Evolutionary conservation across 2,797 vertebrate genomes (phyloP).

Genomic region (Stomatorhinus walkeri): DNA sequence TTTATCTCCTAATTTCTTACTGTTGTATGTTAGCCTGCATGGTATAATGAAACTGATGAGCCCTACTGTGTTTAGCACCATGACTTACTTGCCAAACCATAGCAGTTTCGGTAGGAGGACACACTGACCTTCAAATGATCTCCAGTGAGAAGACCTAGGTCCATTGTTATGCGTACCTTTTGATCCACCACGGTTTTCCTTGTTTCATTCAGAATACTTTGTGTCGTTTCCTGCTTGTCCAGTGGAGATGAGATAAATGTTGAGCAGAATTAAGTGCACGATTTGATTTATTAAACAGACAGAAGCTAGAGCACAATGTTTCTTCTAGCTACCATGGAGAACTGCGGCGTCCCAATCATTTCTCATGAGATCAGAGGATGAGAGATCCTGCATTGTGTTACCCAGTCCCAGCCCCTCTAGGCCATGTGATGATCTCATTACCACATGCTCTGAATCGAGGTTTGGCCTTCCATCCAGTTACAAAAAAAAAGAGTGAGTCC

Average conservation of each 20-base stretch:
- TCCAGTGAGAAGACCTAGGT: background rate
- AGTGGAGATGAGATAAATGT: background rate
- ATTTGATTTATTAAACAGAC: slow-evolving; percentile 18
- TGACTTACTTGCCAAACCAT: background rate
- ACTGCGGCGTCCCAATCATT: slow-evolving; percentile 18
- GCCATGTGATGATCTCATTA: slow-evolving; percentile 41
- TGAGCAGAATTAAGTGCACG: background rate
- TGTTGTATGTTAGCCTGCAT: background rate
- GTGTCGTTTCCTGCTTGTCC: background rate
- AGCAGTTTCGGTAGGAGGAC: background rate
- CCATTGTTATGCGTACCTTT: background rate
- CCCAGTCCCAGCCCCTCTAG: slow-evolving; percentile 7
- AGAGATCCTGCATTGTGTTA: slow-evolving; percentile 11
- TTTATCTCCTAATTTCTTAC: background rate
- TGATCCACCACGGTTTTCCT: background rate
- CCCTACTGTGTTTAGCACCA: background rate
- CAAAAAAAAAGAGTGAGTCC: slow-evolving; percentile 30
- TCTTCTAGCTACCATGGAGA: slow-evolving; percentile 22
- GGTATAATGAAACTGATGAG: background rate
- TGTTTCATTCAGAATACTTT: background rate
- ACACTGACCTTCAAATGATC: background rate
- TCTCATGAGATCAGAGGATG: slow-evolving; percentile 4
- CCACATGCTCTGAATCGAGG: slow-evolving; percentile 30
- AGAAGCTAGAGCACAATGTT: slow-evolving; percentile 20
- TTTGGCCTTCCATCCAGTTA: slow-evolving; percentile 24